A percentile compares a stretch with the other conserved stretches of the same genome.
Conservation (phyloP, 1,140 invertebrate genomes). For the Calliopsis andreniformis region DNA sequence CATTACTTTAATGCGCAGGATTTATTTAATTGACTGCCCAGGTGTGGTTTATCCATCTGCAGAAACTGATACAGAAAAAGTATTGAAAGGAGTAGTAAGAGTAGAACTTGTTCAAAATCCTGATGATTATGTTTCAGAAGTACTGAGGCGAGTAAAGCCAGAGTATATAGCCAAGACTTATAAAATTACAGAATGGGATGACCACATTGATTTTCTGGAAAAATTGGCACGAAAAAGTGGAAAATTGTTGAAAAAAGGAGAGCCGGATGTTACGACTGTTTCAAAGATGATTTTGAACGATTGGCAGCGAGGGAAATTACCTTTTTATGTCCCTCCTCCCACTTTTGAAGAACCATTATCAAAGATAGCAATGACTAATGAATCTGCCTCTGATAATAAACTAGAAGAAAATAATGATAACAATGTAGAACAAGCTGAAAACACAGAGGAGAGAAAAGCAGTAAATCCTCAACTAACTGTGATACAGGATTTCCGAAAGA, state of each 20-base stretch:
- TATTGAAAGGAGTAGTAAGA: slow-evolving; percentile 96
- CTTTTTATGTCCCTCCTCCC: slow-evolving; percentile 94
- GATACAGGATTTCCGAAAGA: slow-evolving; percentile 91
- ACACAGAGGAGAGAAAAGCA: slow-evolving; percentile 59
- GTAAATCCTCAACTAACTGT: slow-evolving; percentile 78
- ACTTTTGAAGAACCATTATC: slow-evolving; percentile 86
- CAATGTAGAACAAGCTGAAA: slow-evolving; percentile 59
- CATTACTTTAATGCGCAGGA: slow-evolving; percentile 98
- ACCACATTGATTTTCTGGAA: slow-evolving; percentile 94
- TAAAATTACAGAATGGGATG: slow-evolving; percentile 90
- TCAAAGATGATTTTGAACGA: slow-evolving; percentile 99
- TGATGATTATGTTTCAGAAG: slow-evolving; percentile 94
- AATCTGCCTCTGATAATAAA: slow-evolving; percentile 48
- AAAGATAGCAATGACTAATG: slow-evolving; percentile 61
- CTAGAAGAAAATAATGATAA: slow-evolving; percentile 7
- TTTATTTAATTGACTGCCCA: slow-evolving; percentile 99
- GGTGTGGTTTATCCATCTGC: slow-evolving; percentile 98
- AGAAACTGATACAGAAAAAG: slow-evolving; percentile 96
- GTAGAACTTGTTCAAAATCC: slow-evolving; percentile 97
- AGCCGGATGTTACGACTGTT: slow-evolving; percentile 94
- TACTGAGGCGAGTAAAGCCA: slow-evolving; percentile 93
- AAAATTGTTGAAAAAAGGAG: slow-evolving; percentile 97
- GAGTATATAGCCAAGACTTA: slow-evolving; percentile 97
- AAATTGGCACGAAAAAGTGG: slow-evolving; percentile 93
- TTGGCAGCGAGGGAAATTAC: slow-evolving; percentile 98